Base-by-base conservation (phyloP, 2,888 invertebrate genomes). In the Drosophila anomelani region DNA sequence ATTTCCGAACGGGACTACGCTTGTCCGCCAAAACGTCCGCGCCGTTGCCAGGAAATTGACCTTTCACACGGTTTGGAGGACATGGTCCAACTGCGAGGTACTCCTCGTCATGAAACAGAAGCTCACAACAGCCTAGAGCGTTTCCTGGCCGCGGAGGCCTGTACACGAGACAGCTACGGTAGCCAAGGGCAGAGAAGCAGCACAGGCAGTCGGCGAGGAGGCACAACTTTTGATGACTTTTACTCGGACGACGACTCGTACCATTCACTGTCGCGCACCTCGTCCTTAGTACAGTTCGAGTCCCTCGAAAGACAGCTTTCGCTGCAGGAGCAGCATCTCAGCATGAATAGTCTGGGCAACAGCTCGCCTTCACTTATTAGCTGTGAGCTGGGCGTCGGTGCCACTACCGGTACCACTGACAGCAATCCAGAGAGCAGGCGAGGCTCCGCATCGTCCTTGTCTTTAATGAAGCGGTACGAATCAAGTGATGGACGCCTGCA, bases 221-320 rank as follows among this genome's bases (percentile, higher is more conserved):
- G 66, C 0, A 20, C 15, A 10, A 46, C 13, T 8, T 92, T 92
- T 44, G 92, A 92, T 59, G 92, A 92, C n/a, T 92, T 90, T 73
- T 92, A 90, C 66, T 90, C 92, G n/a, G 93, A 93, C 79, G 92
- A 92, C 38, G 82, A 92, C 39, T 93, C 94, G 36, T 93, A 93
- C 68, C 93, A 94, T 61, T 95, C 95, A 54, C 93, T 96, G 15
- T 96, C 96, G 84, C 95, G 97, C 78, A 96, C 96, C 73, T 96
- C 96, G 78, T 96, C 96, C 81, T 93, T 97, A 75, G 94, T 97
- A 75, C 97, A 97, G 92, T 97, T 97, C 92, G 97, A 97, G 93
- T 96, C 96, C 6, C 93, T 97, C 71, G 97, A 97, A 91, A 94
- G 95, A 49, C 95, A 95, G 82, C 93, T 95, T 86, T 94, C 95